These are phyloP conservation scores for Notamacropus eugenii DNA, from an alignment of 2,797 vertebrate species.

Conservation along the genomic window DNA sequence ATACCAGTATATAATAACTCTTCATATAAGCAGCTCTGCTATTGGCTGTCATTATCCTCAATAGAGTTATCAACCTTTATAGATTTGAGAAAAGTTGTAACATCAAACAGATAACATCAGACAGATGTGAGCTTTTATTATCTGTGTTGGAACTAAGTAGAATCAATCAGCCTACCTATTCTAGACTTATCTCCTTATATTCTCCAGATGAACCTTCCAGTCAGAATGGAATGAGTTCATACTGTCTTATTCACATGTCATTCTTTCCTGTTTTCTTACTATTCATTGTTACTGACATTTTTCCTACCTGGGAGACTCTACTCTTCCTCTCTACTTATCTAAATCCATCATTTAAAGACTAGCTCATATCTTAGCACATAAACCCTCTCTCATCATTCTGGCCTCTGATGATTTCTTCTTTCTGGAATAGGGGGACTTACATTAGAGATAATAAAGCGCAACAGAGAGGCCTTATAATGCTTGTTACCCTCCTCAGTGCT, in stretches of 20 bases:
- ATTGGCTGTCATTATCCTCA: neutral
- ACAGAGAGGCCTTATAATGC: neutral
- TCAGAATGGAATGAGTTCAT: neutral
- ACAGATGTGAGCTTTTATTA: neutral
- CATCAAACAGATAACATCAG: neutral
- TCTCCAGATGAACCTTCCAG: neutral
- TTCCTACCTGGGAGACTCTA: neutral
- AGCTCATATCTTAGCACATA: neutral
- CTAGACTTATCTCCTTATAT: neutral
- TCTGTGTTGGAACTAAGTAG: neutral
- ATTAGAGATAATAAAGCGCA: neutral
- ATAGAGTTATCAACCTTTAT: neutral
- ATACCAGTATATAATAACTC: neutral
- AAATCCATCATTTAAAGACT: neutral
- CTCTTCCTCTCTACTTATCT: neutral
- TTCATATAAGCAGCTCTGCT: neutral
- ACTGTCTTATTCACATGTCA: neutral
- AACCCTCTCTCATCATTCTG: neutral
- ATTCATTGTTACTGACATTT: neutral
- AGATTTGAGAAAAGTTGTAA: neutral
- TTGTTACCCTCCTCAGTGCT: neutral
- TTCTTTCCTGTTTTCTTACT: neutral
- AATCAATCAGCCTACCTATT: neutral
- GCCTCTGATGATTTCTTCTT: neutral
- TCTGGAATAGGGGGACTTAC: neutral